Conservation (phyloP, 2,797 vertebrate genomes). For the Cetoscarus ocellatus region DNA sequence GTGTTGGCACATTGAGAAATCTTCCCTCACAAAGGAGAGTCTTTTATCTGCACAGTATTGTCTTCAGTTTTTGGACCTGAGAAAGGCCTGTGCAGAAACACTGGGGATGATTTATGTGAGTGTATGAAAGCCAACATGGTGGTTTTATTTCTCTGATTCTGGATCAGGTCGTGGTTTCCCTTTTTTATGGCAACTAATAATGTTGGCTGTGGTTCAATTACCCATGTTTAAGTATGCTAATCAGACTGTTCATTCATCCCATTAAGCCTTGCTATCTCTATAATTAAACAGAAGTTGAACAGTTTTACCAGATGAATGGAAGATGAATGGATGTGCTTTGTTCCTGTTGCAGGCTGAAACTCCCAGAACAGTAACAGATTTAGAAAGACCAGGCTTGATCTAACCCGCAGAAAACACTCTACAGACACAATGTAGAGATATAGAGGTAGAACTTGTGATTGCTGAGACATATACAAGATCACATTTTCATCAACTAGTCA, state of each 20-base stretch:
- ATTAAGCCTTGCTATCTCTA: conserved; percentile 43
- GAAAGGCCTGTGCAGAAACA: too few species aligned
- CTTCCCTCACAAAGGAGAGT: too few species aligned
- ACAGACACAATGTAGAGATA: neutral
- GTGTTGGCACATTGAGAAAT: too few species aligned
- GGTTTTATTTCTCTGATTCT: neutral
- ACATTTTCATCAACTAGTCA: neutral
- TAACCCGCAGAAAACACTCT: neutral
- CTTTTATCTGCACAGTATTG: neutral
- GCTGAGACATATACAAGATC: neutral
- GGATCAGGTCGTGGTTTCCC: neutral
- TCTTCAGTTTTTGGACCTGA: neutral
- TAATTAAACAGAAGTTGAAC: conserved; percentile 54
- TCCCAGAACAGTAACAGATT: conserved; percentile 1
- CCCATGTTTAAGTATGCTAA: conserved; percentile 38
- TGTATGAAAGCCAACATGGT: too few species aligned
- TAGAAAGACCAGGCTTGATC: neutral
- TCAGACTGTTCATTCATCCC: conserved; percentile 42
- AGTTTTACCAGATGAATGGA: conserved; percentile 40
- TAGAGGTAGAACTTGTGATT: too few species aligned
- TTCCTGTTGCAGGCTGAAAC: conserved; percentile 6
- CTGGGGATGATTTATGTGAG: too few species aligned
- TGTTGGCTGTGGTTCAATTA: conserved; percentile 32
- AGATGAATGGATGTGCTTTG: conserved; percentile 36
- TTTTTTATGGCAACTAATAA: conserved; percentile 17